Evolutionary conservation across 2,888 invertebrate species (phyloP).

Genomic region (Belgica antarctica): DNA sequence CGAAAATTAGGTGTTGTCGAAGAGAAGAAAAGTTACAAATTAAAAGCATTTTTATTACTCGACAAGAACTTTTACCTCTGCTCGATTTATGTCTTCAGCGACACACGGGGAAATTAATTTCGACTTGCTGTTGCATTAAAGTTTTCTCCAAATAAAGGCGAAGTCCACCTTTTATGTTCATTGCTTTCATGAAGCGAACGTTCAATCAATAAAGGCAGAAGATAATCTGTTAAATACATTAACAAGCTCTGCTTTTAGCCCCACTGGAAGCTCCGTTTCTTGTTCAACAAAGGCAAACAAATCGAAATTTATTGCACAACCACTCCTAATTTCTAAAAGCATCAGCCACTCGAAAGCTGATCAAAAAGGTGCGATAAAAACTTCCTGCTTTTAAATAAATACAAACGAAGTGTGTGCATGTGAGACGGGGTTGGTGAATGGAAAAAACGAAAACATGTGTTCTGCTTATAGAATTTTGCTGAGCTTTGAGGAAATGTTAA

Average conservation of each 20-base stretch:
- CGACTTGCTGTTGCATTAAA: not conserved
- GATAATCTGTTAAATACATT: constrained; percentile 40
- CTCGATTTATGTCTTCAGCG: not conserved
- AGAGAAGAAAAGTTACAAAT: not conserved
- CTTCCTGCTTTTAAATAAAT: constrained; percentile 3
- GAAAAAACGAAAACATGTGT: not conserved
- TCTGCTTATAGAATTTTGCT: not conserved
- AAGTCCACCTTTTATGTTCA: not conserved
- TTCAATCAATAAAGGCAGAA: constrained; percentile 38
- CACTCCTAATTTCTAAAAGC: constrained; percentile 35
- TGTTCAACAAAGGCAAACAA: constrained; percentile 24
- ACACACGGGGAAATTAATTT: too few relatives aligned
- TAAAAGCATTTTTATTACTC: not conserved
- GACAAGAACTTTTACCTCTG: not conserved
- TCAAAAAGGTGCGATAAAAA: constrained; percentile 36
- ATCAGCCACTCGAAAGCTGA: constrained; percentile 29
- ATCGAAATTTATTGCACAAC: constrained; percentile 37
- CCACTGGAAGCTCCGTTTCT: not conserved
- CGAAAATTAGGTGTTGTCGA: constrained; percentile 28
- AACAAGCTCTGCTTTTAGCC: constrained; percentile 40
- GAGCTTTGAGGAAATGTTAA: not conserved
- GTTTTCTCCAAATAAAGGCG: constrained; percentile 20
- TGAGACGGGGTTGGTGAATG: too few relatives aligned
- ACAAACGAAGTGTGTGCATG: constrained; percentile 1
- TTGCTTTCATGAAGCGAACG: not conserved